Conservation (phyloP, 2,797 vertebrate species). For the Menidia menidia region DNA sequence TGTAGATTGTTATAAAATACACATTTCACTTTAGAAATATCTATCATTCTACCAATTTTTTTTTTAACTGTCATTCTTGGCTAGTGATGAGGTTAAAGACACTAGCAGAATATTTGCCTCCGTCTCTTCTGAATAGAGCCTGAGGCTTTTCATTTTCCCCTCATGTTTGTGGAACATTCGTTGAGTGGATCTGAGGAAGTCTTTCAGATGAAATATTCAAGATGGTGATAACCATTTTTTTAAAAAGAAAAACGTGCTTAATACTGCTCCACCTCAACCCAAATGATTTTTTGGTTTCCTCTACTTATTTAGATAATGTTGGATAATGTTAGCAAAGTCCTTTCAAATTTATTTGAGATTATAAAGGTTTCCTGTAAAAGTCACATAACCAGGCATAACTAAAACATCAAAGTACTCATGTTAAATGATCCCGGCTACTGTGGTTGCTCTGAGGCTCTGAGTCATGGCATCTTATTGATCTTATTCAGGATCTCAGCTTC, state of each 20-base stretch:
- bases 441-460: slow-evolving; percentile 25
- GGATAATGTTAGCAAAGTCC: not conserved
- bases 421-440: slow-evolving; percentile 36
- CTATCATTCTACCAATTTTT: not conserved
- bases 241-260: no score
- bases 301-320: not conserved
- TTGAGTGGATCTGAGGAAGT: not conserved
- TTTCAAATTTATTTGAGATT: not conserved
- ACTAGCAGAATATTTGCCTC: not conserved
- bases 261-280: not conserved
- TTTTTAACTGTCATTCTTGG: not conserved
- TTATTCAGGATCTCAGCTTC: not conserved
- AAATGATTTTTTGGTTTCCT: not conserved
- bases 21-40: not conserved
- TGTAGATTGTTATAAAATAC: not conserved
- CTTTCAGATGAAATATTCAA: not conserved
- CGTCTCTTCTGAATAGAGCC: not conserved
- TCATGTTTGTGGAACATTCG: not conserved
- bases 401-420: not conserved
- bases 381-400: slow-evolving; percentile 21
- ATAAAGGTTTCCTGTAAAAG: not conserved
- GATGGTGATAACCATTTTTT: no score
- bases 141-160: not conserved
- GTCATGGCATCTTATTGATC: not conserved
- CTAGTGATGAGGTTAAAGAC: not conserved